Conservation (phyloP, 2,113 vertebrate genomes). For the Dipodomys ordii region DNA sequence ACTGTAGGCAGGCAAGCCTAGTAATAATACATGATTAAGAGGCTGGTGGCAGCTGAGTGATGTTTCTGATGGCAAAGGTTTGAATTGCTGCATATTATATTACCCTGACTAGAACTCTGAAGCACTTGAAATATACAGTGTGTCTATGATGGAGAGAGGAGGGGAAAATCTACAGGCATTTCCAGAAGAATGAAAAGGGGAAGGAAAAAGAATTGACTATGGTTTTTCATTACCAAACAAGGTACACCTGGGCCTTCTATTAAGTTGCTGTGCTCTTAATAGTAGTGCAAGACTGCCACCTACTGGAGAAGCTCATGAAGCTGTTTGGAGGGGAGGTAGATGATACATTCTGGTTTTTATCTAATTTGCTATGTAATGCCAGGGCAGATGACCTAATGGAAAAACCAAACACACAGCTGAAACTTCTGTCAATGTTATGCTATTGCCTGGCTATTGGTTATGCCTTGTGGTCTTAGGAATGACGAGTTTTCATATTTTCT, state of each 20-base stretch:
- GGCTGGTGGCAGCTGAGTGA: not conserved
- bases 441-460: not conserved
- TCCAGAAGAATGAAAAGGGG: not conserved
- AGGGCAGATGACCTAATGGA: not conserved
- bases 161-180: not conserved
- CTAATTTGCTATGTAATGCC: not conserved
- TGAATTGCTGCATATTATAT: not conserved
- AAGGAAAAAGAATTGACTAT: not conserved
- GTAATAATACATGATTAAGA: not conserved
- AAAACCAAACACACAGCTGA: slow-evolving; percentile 18
- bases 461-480: not conserved
- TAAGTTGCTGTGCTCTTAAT: not conserved
- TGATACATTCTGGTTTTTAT: not conserved
- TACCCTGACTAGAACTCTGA: not conserved
- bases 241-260: not conserved
- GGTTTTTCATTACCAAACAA: not conserved
- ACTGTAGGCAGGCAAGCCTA: not conserved
- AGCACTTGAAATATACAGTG: not conserved
- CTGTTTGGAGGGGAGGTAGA: not conserved
- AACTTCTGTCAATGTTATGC: not conserved
- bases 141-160: not conserved
- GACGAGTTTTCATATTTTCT: slow-evolving; percentile 14
- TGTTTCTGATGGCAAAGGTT: not conserved
- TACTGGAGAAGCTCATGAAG: slow-evolving; percentile 52
- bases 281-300: slow-evolving; percentile 60